A percentile compares a stretch with the other conserved stretches of the same genome.
Evolutionary conservation across 2,888 invertebrate species (phyloP).

Genomic region (Mellilla xanthometata): DNA sequence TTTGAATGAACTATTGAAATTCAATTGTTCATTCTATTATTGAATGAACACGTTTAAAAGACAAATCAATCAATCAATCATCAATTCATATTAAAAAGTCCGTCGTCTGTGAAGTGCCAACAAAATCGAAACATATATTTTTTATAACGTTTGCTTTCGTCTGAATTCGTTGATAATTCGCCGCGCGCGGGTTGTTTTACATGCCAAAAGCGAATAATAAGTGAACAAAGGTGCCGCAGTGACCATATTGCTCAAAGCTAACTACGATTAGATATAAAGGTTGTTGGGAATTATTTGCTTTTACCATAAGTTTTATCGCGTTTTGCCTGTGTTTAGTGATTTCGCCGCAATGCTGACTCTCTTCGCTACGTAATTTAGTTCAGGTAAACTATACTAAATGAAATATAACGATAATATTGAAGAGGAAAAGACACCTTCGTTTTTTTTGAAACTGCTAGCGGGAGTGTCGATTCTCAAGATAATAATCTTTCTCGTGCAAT

Average conservation of each 20-base stretch:
- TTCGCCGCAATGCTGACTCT: conserved; percentile 52
- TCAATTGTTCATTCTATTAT: background rate
- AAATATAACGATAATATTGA: conserved; percentile 31
- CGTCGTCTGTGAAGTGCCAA: conserved; percentile 50
- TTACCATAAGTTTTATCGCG: conserved; percentile 56
- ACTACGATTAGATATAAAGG: conserved; percentile 43
- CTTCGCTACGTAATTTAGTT: conserved; percentile 41
- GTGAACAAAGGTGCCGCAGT: conserved; percentile 47
- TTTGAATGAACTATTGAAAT: conserved; percentile 5
- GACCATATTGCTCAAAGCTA: conserved; percentile 50
- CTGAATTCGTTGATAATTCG: conserved; percentile 40
- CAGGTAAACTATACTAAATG: conserved; percentile 51
- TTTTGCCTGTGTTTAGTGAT: conserved; percentile 50
- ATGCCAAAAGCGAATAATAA: conserved; percentile 38
- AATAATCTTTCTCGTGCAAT: conserved; percentile 32
- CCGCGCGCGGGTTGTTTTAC: conserved; percentile 41
- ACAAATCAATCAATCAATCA: conserved; percentile 58
- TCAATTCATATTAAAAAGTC: conserved; percentile 46
- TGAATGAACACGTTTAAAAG: conserved; percentile 22
- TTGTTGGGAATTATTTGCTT: conserved; percentile 49
- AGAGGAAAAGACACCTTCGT: conserved; percentile 16
- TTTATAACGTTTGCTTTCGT: conserved; percentile 34
- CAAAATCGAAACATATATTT: conserved; percentile 44
- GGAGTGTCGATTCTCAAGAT: conserved; percentile 35
- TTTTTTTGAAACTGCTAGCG: conserved; percentile 24